Evolutionary conservation across 92 coral and sea anemone species (phyloP), one percentile per base, ranked within the genome.

Genomic region (Chrysogorgia sp.): DNA sequence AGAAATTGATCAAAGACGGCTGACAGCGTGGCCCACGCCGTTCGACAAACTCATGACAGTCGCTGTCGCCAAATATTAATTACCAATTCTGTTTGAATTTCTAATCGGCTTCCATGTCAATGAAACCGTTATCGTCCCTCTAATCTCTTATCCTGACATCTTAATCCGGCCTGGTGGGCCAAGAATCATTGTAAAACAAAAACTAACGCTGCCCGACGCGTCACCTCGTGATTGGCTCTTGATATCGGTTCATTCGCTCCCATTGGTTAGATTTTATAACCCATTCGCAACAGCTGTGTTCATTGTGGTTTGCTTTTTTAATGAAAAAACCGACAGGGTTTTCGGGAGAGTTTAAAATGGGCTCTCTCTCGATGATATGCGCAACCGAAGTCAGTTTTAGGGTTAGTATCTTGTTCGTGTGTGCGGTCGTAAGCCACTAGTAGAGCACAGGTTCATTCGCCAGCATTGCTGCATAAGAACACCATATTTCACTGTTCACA

Each of bases 11-110:
- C n/a, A n/a, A n/a, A n/a, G n/a, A n/a, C n/a, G n/a, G n/a, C n/a
- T n/a, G n/a, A n/a, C n/a, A n/a, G n/a, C n/a, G n/a, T n/a, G n/a
- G 23, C 48, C 78, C 78, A 71, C 78, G 78, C 78, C 59, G 59
- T 67, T 67, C 22, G 26, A 67, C 59, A n/a, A 23, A 34, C 28
- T n/a, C 33, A 20, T 17, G 53, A 64, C 63, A n/a, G 63, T 22
- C 79, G 45, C 30, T 71, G 7, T 9, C 33, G 35, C 32, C 32
- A 32, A 32, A 34, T 32, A 45, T 34, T 32, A 45, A n/a, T n/a
- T n/a, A n/a, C n/a, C 24, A 23, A 31, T 52, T 72, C 34, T 72
- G 79, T 72, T 53, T 72, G 79, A 56, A 52, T 56, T 31, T 34
- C 47, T 32, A 72, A 72, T 72, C 23, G 35, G 79, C 55, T 71